These are phyloP conservation scores for Ptyas mucosa DNA, from an alignment of 2,113 vertebrate species.

Conservation along the genomic window DNA sequence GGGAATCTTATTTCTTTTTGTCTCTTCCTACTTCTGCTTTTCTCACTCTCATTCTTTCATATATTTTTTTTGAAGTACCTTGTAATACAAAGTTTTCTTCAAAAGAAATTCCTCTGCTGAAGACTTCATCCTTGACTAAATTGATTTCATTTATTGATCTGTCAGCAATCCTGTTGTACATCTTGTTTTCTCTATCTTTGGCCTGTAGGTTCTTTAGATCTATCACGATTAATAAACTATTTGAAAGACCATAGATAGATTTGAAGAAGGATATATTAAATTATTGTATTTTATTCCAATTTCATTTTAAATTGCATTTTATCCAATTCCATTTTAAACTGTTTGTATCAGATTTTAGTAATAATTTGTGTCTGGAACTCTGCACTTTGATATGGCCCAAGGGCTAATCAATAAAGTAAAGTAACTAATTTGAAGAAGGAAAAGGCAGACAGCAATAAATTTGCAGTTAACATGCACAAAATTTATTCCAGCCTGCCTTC, in stretches of 20 bases:
- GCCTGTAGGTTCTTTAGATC: neutral
- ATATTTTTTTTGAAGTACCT: neutral
- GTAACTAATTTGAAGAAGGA: neutral
- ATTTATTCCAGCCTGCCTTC: neutral
- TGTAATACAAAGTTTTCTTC: neutral
- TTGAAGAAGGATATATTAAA: neutral
- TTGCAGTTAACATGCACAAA: neutral
- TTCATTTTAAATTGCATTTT: too few species aligned
- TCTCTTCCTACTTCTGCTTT: neutral
- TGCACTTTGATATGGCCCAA: too few species aligned
- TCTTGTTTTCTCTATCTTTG: neutral
- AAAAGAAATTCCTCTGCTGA: neutral
- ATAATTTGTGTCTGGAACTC: too few species aligned
- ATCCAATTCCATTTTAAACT: too few species aligned
- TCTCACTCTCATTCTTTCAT: neutral
- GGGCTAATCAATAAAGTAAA: too few species aligned
- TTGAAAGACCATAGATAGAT: neutral
- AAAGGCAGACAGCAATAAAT: neutral
- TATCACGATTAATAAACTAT: neutral
- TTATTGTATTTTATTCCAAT: too few species aligned
- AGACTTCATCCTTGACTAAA: neutral
- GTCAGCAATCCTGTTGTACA: neutral
- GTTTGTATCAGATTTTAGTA: too few species aligned
- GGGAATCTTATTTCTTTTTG: neutral
- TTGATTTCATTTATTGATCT: neutral